Conservation (phyloP, 2,888 invertebrate genomes). For the Marasmarcha lunaedactyla region DNA sequence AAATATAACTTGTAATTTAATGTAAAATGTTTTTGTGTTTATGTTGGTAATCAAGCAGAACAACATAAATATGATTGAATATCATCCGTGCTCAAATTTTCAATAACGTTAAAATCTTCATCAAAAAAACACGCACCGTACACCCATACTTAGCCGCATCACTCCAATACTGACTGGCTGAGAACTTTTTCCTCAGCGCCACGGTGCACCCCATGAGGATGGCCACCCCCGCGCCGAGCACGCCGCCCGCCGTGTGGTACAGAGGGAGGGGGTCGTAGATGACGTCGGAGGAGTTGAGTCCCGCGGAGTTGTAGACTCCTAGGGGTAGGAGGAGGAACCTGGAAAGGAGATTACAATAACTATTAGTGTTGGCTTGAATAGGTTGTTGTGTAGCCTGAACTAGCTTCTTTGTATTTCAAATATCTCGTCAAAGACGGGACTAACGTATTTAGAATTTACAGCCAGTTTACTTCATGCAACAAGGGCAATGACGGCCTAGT, state of each 20-base stretch:
- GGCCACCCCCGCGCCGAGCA: slow-evolving; percentile 84
- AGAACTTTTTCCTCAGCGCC: slow-evolving; percentile 90
- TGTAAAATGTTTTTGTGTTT: too few species aligned
- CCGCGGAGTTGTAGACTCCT: slow-evolving; percentile 74
- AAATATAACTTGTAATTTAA: too few species aligned
- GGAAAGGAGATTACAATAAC: slow-evolving; percentile 13
- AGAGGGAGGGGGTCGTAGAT: slow-evolving; percentile 92
- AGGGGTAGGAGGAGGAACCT: slow-evolving; percentile 77
- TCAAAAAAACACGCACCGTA: slow-evolving; percentile 86
- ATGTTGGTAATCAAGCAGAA: too few species aligned
- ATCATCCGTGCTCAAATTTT: too few species aligned
- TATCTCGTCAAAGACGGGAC: too few species aligned
- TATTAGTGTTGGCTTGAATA: not conserved
- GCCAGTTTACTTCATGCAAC: too few species aligned
- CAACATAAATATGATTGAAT: too few species aligned
- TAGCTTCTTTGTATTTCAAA: too few species aligned
- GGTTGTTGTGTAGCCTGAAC: not conserved
- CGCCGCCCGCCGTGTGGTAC: slow-evolving; percentile 94
- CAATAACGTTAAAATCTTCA: too few species aligned
- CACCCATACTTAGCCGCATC: slow-evolving; percentile 91
- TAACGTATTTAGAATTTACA: too few species aligned
- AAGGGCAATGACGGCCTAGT: too few species aligned
- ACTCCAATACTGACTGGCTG: slow-evolving; percentile 92
- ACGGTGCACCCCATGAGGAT: slow-evolving; percentile 82
- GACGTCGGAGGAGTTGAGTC: slow-evolving; percentile 74